These are phyloP conservation scores for Aproaerema taeniolella DNA, from an alignment of 2,888 invertebrate species.

Conservation along the genomic window DNA sequence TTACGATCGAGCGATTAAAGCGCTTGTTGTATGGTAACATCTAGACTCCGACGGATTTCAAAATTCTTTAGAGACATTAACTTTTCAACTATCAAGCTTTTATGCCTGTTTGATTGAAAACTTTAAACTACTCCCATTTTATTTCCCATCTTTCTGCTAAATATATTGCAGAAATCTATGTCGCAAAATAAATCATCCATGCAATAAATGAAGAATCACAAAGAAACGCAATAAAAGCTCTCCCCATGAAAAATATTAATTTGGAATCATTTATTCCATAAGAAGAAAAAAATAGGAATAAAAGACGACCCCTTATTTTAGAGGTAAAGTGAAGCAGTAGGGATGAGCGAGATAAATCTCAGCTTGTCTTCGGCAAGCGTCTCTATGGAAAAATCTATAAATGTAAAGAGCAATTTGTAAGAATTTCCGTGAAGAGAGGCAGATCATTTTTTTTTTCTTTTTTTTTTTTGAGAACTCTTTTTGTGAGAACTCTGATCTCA, in stretches of 20 bases:
- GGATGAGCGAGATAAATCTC: constrained; percentile 53
- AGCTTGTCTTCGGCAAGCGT: constrained; percentile 43
- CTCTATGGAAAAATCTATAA: constrained; percentile 38
- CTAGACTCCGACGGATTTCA: constrained; percentile 28
- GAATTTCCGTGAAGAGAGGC: constrained; percentile 38
- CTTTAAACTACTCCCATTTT: too few relatives aligned
- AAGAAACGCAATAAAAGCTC: constrained; percentile 45
- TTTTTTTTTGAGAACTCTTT: too few relatives aligned
- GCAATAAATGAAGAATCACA: constrained; percentile 31
- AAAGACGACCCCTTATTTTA: constrained; percentile 42
- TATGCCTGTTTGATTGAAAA: too few relatives aligned
- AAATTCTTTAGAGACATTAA: constrained; percentile 14
- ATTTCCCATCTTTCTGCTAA: too few relatives aligned
- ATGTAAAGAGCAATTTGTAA: constrained; percentile 41
- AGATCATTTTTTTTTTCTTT: too few relatives aligned
- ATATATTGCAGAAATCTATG: too few relatives aligned
- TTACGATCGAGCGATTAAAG: constrained; percentile 54
- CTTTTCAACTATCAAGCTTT: too few relatives aligned
- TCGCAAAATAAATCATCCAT: constrained; percentile 35
- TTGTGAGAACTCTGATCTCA: constrained; percentile 45
- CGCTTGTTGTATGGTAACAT: constrained; percentile 39
- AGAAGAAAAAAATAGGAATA: constrained; percentile 41
- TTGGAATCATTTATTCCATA: constrained; percentile 55
- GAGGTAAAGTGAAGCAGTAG: constrained; percentile 38
- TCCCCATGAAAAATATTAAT: constrained; percentile 54